Base-by-base conservation (phyloP, 2,888 invertebrate genomes). In the Bombylius discolor region DNA sequence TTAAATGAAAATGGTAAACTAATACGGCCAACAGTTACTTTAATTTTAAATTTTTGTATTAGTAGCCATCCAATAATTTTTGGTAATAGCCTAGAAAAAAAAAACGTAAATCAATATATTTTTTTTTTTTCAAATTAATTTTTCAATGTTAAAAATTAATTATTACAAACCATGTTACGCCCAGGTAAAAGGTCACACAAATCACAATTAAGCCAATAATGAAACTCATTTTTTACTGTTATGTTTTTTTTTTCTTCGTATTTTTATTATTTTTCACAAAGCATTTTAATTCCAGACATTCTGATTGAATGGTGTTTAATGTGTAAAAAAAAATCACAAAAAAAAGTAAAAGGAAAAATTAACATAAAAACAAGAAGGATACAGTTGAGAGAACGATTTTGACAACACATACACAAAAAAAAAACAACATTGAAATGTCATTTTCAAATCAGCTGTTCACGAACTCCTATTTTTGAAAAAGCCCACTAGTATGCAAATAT, bases 1-100 rank as follows among this genome's bases (percentile, higher is more conserved):
- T 84, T 84, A 23, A 92, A 74, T 53, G 89, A 79, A 67, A 88
- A 89, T 1, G 86, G 87, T 55, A 91, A 77, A n/a, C 84, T 84
- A 62, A 91, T 89, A 62, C 87, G 80, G 13, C 90, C 89, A 59
- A 91, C 88, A 62, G 84, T 83, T 49, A 90, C 77, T 68, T 86
- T 82, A 62, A 90, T 82, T 71, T 84, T 84, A 70, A 84, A 90
- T 70, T 86, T 86, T 64, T 84, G 81, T 70, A 87, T 84, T 63
- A 90, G 83, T 62, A 86, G 75, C 87, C 88, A 90, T 67, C 89
- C 84, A 63, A 90, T 75, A 51, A 85, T 71, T 66, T 81, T 81
- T 60, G 91, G 91, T 60, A 90, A 70, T 59, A 90, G 75, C 87
- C 91, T 91, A 31, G 13, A 49, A n/a, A 34, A 45, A 34, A 14